These are phyloP conservation scores for Diadophis punctatus DNA, from an alignment of 2,113 vertebrate species.

Conservation along the genomic window DNA sequence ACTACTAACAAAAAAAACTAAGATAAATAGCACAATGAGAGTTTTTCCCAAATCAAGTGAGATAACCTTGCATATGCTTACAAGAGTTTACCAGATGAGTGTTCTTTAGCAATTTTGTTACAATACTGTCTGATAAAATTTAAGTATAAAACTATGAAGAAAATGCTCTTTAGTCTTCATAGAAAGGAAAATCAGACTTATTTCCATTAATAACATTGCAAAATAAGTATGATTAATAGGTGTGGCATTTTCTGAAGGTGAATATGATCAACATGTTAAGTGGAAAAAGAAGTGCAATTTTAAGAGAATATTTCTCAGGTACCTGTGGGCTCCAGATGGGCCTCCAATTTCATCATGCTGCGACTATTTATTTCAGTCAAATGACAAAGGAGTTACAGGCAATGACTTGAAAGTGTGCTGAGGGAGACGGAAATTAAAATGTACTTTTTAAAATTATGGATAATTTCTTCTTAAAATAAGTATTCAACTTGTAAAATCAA, in stretches of 20 bases:
- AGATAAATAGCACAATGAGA: not conserved
- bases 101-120: not conserved
- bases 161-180: not conserved
- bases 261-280: slow-evolving; percentile 5
- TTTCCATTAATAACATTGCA: slow-evolving; percentile 6
- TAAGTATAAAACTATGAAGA: not conserved
- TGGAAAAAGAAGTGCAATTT: not conserved
- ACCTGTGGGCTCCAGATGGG: not conserved
- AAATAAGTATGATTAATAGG: not conserved
- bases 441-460: not conserved
- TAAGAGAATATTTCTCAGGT: not conserved
- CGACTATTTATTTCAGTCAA: not conserved
- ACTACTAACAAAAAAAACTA: not conserved
- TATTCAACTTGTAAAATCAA: not conserved
- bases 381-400: not conserved
- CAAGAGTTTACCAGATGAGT: not conserved
- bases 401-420: not conserved
- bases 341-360: not conserved
- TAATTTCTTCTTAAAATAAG: not conserved
- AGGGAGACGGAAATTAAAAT: not conserved
- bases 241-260: slow-evolving; percentile 15
- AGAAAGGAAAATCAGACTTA: slow-evolving; percentile 8
- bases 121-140: not conserved
- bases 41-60: not conserved
- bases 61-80: not conserved